Evolutionary conservation across 2,797 vertebrate species (phyloP), one percentile per base, ranked within the genome.

Genomic region (Lacerta viridis): DNA sequence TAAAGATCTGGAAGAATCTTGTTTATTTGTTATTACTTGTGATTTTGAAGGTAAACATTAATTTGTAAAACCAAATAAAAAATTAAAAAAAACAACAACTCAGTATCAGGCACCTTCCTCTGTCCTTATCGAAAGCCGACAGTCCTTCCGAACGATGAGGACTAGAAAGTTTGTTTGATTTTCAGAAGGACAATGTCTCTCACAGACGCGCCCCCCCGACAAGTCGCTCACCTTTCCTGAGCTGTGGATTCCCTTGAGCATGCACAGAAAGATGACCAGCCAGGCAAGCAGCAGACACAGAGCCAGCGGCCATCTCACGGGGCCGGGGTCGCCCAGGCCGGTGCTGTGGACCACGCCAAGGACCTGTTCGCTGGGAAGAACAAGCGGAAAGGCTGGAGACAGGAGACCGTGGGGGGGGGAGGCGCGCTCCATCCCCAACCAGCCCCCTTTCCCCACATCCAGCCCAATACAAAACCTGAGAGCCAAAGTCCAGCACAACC

Each of bases 191-290:
- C 50, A 1, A 15, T 55, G 50, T 55, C 50, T 15, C 13, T 55
- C 50, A 55, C 50, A 55, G 11, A 55, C 0, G 50, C 1, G 1
- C 50, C 50, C 29, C 23, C 8, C 6, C 1, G 1, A 2, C 8
- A 39, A 3, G 39, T 1, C 23, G 86, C 97, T 97, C 94, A 98
- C 98, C 97, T 99, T 99, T 94, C 98, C 98, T 9, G 98, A 98
- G 84, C 98, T 98, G 94, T 98, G 98, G 92, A 99, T 98, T 0
- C 98, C 98, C 90, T 96, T 97, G 92, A 99, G 98, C 93, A 97
- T 97, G 96, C 98, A 99, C 92, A 99, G 98, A 95, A 99, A 99
- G 86, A 99, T 96, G 0, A 99, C 97, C 36, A 97, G n/a, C 98
- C 98, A 99, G 91, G 98, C 98, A 2, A 98, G 77, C 3, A 97